Base-by-base conservation (phyloP, 2,888 invertebrate species). In the Oscheius sp. region DNA sequence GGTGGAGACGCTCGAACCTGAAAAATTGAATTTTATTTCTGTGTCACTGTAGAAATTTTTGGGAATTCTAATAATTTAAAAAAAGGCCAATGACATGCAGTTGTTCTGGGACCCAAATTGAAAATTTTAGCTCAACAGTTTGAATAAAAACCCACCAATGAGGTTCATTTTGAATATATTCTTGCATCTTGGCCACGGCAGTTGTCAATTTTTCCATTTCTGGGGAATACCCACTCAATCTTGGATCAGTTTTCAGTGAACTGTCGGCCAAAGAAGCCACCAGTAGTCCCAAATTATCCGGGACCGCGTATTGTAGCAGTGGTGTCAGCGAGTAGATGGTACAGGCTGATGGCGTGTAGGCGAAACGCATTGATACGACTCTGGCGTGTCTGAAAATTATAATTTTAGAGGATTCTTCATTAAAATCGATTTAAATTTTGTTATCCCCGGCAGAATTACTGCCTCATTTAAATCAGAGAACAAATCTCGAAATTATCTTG, bases 341-440 rank as follows among this genome's bases (percentile, higher is more conserved):
- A 68, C 77, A 78, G 41, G 76, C 73, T 23, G 80, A 71, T 16
- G 80, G 77, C 9, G 88, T 84, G 76, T 86, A 87, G 55, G 76
- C 69, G 78, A 88, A 88, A 21, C 85, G 84, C 16, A 80, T 76
- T 7, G 87, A 87, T 35, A 87, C 74, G 1, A 88, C 74, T n/a
- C 82, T 78, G 7, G 82, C 83, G 73, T 87, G 87, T 71, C 87
- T 87, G 76, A 53, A 86, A 77, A 74, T 13, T n/a, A n/a, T n/a
- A n/a, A n/a, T n/a, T n/a, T n/a, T n/a, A n/a, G n/a, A n/a, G n/a
- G n/a, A n/a, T n/a, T n/a, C n/a, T n/a, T n/a, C n/a, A n/a, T n/a
- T n/a, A n/a, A n/a, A n/a, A n/a, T n/a, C n/a, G n/a, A 9, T 9
- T 35, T 35, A 3, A 6, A 35, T 9, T 35, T 35, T 9, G 5